Conservation (phyloP, 2,113 vertebrate genomes). For the Xerus inauris region DNA sequence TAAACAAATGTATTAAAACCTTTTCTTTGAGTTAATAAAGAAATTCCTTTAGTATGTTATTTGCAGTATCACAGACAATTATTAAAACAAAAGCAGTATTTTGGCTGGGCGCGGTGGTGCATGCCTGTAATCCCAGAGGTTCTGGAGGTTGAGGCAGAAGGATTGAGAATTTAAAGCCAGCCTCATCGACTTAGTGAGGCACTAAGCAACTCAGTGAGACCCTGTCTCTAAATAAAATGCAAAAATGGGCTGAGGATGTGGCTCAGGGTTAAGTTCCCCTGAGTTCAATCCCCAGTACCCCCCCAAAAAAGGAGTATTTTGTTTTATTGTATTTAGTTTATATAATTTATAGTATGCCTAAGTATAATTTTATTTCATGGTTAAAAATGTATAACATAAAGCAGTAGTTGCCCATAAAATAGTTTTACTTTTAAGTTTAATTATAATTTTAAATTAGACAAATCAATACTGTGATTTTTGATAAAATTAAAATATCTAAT, state of each 20-base stretch:
- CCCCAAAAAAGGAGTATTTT: not conserved
- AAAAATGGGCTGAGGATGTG: too few species aligned
- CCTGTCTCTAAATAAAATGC: too few species aligned
- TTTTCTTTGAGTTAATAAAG: not conserved
- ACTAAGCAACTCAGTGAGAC: too few species aligned
- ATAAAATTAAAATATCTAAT: constrained; percentile 6
- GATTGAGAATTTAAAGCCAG: too few species aligned
- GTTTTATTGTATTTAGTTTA: not conserved
- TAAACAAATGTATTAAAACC: not conserved
- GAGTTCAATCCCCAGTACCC: too few species aligned
- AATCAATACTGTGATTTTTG: not conserved
- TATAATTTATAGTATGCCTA: not conserved
- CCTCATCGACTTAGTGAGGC: too few species aligned
- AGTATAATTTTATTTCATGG: not conserved
- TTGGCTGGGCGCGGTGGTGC: not conserved
- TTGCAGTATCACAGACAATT: not conserved
- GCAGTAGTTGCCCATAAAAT: not conserved
- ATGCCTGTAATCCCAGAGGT: too few species aligned
- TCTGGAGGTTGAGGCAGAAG: too few species aligned
- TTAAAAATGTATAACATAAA: constrained; percentile 20
- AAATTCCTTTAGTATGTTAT: not conserved
- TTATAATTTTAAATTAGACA: not conserved
- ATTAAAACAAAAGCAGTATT: constrained; percentile 8
- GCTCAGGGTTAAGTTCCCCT: too few species aligned
- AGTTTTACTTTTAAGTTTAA: not conserved